phyloP scores from a whole-genome alignment of 2,888 invertebrate species.

The Pogonocherus hispidulus region DNA sequence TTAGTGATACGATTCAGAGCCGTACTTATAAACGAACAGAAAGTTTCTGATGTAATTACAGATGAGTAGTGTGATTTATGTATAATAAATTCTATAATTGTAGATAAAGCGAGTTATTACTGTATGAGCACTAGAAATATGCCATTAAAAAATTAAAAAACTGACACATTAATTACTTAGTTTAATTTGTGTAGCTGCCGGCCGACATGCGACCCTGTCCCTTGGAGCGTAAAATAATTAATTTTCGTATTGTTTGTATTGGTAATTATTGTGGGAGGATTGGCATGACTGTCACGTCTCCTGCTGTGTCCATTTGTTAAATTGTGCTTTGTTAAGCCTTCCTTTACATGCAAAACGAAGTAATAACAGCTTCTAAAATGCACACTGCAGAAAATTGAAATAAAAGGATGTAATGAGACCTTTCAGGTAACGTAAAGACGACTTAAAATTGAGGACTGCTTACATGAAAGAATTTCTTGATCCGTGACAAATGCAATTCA shows the following conservation, averaged over 20 bases:
- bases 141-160: slow-evolving; percentile 62
- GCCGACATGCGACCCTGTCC: slow-evolving; percentile 33
- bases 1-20: slow-evolving; percentile 42
- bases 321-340: background rate
- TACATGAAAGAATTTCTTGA: no score
- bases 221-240: slow-evolving; percentile 37
- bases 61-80: slow-evolving; percentile 67
- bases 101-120: slow-evolving; percentile 65
- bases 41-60: slow-evolving; percentile 51
- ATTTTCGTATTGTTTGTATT: slow-evolving; percentile 21
- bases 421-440: no score
- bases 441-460: no score
- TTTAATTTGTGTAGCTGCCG: slow-evolving; percentile 54
- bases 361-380: no score
- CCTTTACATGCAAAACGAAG: background rate
- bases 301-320: background rate
- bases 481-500: no score
- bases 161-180: slow-evolving; percentile 61
- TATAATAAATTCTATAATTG: slow-evolving; percentile 65
- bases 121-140: slow-evolving; percentile 65
- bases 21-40: slow-evolving; percentile 48
- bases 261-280: slow-evolving; percentile 24
- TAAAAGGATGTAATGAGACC: no score
- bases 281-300: slow-evolving; percentile 12
- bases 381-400: no score